These are phyloP conservation scores for Antennarius striatus DNA, from an alignment of 2,113 vertebrate species.

Conservation along the genomic window DNA sequence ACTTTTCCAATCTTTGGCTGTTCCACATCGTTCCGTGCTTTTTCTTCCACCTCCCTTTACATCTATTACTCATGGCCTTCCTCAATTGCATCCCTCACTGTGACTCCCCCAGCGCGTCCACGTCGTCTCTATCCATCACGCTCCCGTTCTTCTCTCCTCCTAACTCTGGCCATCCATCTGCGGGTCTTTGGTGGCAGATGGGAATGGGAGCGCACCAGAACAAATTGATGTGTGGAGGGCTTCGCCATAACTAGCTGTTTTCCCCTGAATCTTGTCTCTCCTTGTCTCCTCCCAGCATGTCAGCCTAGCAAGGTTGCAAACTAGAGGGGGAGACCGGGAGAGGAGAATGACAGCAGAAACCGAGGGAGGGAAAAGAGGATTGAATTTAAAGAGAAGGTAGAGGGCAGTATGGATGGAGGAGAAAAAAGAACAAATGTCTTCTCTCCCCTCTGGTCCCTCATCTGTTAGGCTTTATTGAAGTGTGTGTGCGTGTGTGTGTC, in stretches of 20 bases:
- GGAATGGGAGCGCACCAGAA: slow-evolving; percentile 53
- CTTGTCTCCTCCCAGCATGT: slow-evolving; percentile 40
- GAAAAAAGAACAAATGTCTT: slow-evolving; percentile 17
- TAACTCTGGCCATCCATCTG: slow-evolving; percentile 60
- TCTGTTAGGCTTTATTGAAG: background rate
- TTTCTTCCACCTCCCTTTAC: background rate
- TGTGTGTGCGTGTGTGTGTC: slow-evolving; percentile 18
- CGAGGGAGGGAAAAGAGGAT: background rate
- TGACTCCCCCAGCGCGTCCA: slow-evolving; percentile 14
- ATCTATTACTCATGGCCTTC: background rate
- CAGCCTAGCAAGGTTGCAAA: slow-evolving; percentile 32
- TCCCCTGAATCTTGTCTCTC: slow-evolving; percentile 21
- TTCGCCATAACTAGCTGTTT: slow-evolving; percentile 35
- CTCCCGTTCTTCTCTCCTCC: slow-evolving; percentile 20
- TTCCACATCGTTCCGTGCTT: background rate
- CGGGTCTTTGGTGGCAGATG: slow-evolving; percentile 59
- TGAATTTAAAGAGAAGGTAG: background rate
- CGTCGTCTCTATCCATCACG: slow-evolving; percentile 40
- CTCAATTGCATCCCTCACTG: background rate
- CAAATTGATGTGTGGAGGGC: slow-evolving; percentile 51
- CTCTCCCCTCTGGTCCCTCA: slow-evolving; percentile 35
- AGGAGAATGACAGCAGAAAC: background rate
- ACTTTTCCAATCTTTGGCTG: background rate
- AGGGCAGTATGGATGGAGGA: background rate
- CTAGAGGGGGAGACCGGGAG: background rate